phyloP scores from a whole-genome alignment of 2,797 vertebrate species.

The Pygocentrus nattereri region DNA sequence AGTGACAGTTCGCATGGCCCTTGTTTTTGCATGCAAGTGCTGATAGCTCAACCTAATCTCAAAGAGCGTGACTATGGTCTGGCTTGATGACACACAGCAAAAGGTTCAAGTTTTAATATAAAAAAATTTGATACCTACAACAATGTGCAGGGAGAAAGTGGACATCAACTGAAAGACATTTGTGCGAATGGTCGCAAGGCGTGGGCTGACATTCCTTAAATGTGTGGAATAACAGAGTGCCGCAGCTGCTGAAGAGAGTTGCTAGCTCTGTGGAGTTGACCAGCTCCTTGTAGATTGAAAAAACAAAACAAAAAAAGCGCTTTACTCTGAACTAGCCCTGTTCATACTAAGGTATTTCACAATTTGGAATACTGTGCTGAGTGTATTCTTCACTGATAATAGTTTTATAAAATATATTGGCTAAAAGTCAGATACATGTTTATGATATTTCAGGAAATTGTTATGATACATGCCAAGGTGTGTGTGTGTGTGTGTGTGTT shows the following conservation, averaged over 20 bases:
- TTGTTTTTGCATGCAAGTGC: neutral
- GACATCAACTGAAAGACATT: neutral
- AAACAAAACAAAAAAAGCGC: too few species aligned
- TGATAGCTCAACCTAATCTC: neutral
- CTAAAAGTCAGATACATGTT: too few species aligned
- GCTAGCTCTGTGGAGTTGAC: neutral
- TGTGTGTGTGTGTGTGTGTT: too few species aligned
- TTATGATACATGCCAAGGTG: too few species aligned
- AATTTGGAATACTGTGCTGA: too few species aligned
- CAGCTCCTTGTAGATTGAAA: too few species aligned
- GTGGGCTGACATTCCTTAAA: constrained; percentile 54
- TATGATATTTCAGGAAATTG: too few species aligned
- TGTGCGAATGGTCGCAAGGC: constrained; percentile 19
- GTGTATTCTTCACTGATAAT: too few species aligned
- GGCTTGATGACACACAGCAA: neutral
- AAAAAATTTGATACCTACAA: neutral
- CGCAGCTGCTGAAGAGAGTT: constrained; percentile 47
- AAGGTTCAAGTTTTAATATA: neutral
- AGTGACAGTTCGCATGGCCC: neutral
- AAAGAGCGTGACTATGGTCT: neutral
- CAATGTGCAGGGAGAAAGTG: neutral
- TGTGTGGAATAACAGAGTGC: constrained; percentile 52
- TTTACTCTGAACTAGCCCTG: neutral
- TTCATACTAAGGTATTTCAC: neutral
- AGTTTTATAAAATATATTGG: too few species aligned